Base-by-base conservation (phyloP, 2,888 invertebrate species). In the Clistopyga incitator region DNA sequence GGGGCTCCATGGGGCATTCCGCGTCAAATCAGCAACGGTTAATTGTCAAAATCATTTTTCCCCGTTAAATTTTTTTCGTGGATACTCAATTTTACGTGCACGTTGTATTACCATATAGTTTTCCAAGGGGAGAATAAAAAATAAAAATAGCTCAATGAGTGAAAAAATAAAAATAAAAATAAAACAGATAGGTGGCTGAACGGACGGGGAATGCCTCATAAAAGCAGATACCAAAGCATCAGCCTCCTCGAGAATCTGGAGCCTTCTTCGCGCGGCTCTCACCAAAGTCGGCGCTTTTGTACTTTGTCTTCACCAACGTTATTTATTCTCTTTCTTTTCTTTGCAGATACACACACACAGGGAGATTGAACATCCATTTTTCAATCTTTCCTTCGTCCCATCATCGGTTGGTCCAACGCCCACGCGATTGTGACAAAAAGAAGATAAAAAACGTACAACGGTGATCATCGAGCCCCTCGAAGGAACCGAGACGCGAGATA, bases 221-320 rank as follows among this genome's bases (percentile, higher is more conserved):
- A 6, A 8, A 11, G 11, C 23, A 54, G 54, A 20, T 10, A 15
- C 29, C n/a, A n/a, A 34, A 56, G 25, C 29, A n/a, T 3, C 59
- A 68, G 59, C 74, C 78, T 84, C 81, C 45, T 64, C 84, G 75
- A 65, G 78, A 84, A 84, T 84, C 84, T 81, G 81, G 84, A 84
- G 78, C 81, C 84, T 74, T 80, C 77, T 81, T 83, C 82, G 72
- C 72, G 76, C 75, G 78, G 52, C 65, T 78, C 71, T 78, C 81
- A 81, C 81, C 45, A 84, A 84, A 81, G 84, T 84, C 84, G 84
- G 84, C 81, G 74, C 84, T 84, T 84, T 84, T 84, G 84, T 82
- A 85, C 82, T 80, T 77, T 80, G 47, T 76, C 77, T 77, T 79
- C 68, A 74, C 70, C 80, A 85, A 78, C 77, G 76, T 84, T 84